Base-by-base conservation (phyloP, 2,113 vertebrate species). In the Egretta garzetta region DNA sequence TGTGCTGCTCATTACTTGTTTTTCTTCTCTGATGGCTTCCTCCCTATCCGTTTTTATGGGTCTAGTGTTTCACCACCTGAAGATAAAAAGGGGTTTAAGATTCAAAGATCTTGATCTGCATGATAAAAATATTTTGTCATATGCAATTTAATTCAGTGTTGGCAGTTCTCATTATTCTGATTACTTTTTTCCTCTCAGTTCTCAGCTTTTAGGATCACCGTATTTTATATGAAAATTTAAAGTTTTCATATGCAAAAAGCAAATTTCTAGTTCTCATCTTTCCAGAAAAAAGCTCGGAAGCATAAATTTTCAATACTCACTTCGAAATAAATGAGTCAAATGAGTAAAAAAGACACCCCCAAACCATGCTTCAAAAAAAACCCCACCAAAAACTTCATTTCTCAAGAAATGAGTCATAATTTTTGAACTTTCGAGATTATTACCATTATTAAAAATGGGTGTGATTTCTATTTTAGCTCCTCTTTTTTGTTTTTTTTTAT, bases 61-160 rank as follows among this genome's bases (percentile, higher is more conserved):
- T 75, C 60, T 93, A 35, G 13, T 70, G 59, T 58, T 85, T 63
- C 60, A 96, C 62, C 83, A 95, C 91, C 91, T 93, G 91, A 97
- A 64, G 76, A 30, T 3, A 20, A 43, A 56, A 89, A 18, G 15
- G 27, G 45, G 43, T 91, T 95, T 68, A 71, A 60, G 27, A 95
- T 68, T 75, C 13, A 55, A 59, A 87, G 52, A 59, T 52, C 73
- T 91, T 32, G 52, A 79, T 95, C 49, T 96, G 39, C 76, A 89
- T 91, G 70, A 96, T 93, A 84, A 93, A 93, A 91, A 91, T 95
- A 89, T 74, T 95, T 95, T 79, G 37, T 47, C 66, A 59, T 63
- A 35, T 94, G 89, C 39, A 49, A 64, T 91, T 94, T 84, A 79
- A 81, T 84, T 93, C 83, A 49, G 37, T 56, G 75, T 91, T 91